These are phyloP conservation scores for Pammene aurita DNA, from an alignment of 2,888 invertebrate genomes.

Conservation along the genomic window DNA sequence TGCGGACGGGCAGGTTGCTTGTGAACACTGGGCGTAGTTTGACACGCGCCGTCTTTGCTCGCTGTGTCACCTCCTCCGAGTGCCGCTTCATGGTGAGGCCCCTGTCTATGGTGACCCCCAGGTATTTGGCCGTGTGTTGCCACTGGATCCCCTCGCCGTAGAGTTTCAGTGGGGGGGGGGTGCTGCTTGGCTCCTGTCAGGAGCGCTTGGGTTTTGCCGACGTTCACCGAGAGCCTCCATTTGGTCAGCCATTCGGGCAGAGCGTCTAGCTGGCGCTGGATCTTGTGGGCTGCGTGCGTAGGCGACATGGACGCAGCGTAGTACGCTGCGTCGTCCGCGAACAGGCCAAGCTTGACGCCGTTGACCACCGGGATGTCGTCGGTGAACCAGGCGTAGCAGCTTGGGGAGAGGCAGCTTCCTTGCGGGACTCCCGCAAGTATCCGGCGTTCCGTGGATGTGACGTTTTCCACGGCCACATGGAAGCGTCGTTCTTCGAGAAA, in stretches of 20 bases:
- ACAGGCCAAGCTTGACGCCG: slow-evolving; percentile 14
- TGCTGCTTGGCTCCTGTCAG: neutral
- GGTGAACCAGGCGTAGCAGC: slow-evolving; percentile 46
- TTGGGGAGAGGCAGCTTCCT: slow-evolving; percentile 22
- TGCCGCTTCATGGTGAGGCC: neutral
- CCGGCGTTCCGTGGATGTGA: slow-evolving; percentile 28
- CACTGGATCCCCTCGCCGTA: neutral
- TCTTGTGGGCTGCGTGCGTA: neutral
- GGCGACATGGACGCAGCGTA: neutral
- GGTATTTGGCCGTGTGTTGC: slow-evolving; percentile 4
- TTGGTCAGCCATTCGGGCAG: slow-evolving; percentile 22
- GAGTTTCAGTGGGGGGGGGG: neutral
- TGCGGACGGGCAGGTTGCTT: neutral
- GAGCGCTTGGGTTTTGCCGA: neutral
- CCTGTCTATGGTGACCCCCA: too few species aligned
- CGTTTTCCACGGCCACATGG: slow-evolving; percentile 45
- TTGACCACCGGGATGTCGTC: slow-evolving; percentile 15
- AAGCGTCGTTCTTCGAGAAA: slow-evolving; percentile 43
- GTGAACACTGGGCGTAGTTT: neutral
- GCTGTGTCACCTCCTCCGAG: neutral
- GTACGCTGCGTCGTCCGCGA: slow-evolving; percentile 1
- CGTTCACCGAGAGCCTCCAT: slow-evolving; percentile 7
- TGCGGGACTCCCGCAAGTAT: slow-evolving; percentile 49
- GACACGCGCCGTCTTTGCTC: neutral
- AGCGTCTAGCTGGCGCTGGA: slow-evolving; percentile 20